Conservation (phyloP, 2,888 invertebrate genomes). For the Coleophora deauratella region DNA sequence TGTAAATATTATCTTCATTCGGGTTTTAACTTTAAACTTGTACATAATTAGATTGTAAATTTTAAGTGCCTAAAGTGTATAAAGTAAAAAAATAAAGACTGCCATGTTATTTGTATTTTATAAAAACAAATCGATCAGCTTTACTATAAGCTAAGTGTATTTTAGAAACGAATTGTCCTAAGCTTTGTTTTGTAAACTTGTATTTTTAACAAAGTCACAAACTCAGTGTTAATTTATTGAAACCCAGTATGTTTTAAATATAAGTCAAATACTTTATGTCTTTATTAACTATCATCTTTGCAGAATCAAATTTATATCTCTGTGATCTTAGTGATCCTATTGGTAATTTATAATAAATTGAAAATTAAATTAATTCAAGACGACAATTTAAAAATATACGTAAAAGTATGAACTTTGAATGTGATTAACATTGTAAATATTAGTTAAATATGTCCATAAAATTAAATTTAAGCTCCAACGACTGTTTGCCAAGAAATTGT, state of each 20-base stretch:
- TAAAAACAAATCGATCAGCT: constrained; percentile 59
- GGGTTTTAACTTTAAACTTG: constrained; percentile 58
- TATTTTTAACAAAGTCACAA: constrained; percentile 26
- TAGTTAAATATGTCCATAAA: constrained; percentile 32
- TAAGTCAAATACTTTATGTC: too few species aligned
- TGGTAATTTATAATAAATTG: too few species aligned
- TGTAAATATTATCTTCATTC: constrained; percentile 62
- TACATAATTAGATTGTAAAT: constrained; percentile 58
- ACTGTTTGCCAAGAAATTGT: constrained; percentile 38
- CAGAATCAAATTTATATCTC: too few species aligned
- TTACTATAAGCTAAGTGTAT: constrained; percentile 67
- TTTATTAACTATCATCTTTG: constrained; percentile 11
- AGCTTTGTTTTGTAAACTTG: constrained; percentile 20
- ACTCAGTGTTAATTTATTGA: constrained; percentile 19
- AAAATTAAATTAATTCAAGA: constrained; percentile 8
- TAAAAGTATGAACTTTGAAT: constrained; percentile 5
- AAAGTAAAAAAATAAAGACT: constrained; percentile 66
- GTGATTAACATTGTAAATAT: constrained; percentile 24
- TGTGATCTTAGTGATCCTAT: too few species aligned
- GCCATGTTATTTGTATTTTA: constrained; percentile 61
- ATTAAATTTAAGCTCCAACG: constrained; percentile 30
- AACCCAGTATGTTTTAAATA: constrained; percentile 13
- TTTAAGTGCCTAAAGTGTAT: constrained; percentile 51
- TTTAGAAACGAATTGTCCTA: constrained; percentile 32
- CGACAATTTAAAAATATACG: too few species aligned